phyloP scores from a whole-genome alignment of 2,797 vertebrate species.

The Neoniphon sammara region DNA sequence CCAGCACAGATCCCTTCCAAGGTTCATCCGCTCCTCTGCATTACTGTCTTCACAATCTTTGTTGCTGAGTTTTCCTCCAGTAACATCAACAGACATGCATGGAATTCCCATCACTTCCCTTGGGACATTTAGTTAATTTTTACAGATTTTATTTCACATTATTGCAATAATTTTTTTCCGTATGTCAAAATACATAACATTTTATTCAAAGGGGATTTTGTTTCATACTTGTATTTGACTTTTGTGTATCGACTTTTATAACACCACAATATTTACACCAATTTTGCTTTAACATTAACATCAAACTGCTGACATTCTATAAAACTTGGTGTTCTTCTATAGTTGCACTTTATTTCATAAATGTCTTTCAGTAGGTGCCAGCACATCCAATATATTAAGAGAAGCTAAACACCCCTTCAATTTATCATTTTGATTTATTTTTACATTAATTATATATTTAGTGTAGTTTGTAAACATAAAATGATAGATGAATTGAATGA shows the following conservation, averaged over 20 bases:
- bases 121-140: constrained; percentile 6
- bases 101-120: constrained; percentile 71
- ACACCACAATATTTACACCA: neutral
- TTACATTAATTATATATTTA: neutral
- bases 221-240: neutral
- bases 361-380: neutral
- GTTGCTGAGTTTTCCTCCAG: constrained; percentile 82
- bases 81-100: constrained; percentile 86
- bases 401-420: neutral
- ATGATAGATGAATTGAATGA: too few species aligned
- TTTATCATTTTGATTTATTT: neutral
- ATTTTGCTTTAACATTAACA: neutral
- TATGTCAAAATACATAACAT: neutral
- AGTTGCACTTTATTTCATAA: neutral
- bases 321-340: neutral
- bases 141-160: neutral
- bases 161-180: neutral
- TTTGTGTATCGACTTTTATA: neutral
- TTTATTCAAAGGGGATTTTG: neutral
- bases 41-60: constrained; percentile 56
- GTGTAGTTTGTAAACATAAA: neutral
- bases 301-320: neutral
- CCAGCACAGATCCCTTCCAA: constrained; percentile 26
- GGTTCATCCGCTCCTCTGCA: constrained; percentile 25
- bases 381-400: neutral